These are phyloP conservation scores for Papilio elwesi DNA, from an alignment of 2,888 invertebrate genomes.

Conservation along the genomic window DNA sequence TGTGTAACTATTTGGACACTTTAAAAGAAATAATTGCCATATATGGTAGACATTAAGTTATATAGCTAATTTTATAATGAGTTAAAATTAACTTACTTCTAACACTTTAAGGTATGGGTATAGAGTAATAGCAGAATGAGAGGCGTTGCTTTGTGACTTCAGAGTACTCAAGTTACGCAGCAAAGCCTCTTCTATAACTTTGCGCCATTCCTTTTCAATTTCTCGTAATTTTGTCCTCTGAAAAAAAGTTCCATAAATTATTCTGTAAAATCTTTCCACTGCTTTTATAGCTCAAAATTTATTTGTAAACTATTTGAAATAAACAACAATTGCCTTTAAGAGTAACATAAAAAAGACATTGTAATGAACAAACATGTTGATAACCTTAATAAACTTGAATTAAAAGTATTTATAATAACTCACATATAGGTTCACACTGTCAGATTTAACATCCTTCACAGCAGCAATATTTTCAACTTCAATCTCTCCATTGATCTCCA, in stretches of 20 bases:
- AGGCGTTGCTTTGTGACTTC: constrained; percentile 84
- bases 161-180: constrained; percentile 87
- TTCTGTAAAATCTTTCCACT: no score
- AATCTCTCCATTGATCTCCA: constrained; percentile 87
- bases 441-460: constrained; percentile 60
- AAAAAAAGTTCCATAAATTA: constrained; percentile 32
- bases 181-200: constrained; percentile 86
- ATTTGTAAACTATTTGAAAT: no score
- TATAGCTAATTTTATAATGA: no score
- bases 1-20: no score
- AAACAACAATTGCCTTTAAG: no score
- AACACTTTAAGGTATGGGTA: constrained; percentile 89
- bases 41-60: no score
- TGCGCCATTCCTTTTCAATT: constrained; percentile 87
- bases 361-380: no score
- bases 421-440: constrained; percentile 67
- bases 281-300: no score
- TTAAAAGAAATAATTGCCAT: no score
- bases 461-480: constrained; percentile 86
- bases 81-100: constrained; percentile 58
- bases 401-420: constrained; percentile 49
- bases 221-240: constrained; percentile 86
- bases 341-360: no score
- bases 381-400: no score
- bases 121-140: constrained; percentile 84